A percentile compares a stretch with the other conserved stretches of the same genome.
These are phyloP conservation scores for Stylophora pistillata DNA, from an alignment of 64 coral and sea anemone species.

Conservation along the genomic window DNA sequence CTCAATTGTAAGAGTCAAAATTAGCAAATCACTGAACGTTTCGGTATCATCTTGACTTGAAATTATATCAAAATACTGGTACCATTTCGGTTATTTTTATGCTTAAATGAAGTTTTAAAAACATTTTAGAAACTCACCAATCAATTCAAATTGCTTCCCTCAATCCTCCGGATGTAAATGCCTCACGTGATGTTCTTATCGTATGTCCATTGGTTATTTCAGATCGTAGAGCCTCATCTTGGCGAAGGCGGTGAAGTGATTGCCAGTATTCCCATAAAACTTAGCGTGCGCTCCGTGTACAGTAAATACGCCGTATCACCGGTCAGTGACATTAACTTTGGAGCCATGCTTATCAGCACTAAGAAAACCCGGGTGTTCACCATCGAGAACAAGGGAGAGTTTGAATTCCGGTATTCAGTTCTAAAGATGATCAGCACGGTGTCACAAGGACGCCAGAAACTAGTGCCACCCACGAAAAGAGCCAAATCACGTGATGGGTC, in stretches of 20 bases:
- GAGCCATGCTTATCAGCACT: slow-evolving; percentile 88
- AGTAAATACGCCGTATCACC: slow-evolving; percentile 87
- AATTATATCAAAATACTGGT: too few species aligned
- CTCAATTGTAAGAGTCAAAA: too few species aligned
- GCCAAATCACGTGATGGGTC: slow-evolving; percentile 91
- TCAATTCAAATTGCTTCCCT: too few species aligned
- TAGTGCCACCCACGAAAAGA: slow-evolving; percentile 72
- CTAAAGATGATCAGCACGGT: slow-evolving; percentile 92
- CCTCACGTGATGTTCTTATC: background rate
- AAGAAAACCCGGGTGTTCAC: slow-evolving; percentile 77
- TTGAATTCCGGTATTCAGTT: slow-evolving; percentile 94
- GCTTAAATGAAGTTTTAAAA: too few species aligned
- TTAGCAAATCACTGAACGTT: too few species aligned
- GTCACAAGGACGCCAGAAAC: slow-evolving; percentile 87
- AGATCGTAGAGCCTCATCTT: slow-evolving; percentile 96
- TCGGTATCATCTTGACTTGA: too few species aligned
- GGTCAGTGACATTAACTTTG: slow-evolving; percentile 94
- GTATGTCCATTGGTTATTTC: background rate
- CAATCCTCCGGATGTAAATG: background rate
- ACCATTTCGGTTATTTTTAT: too few species aligned
- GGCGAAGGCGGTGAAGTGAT: slow-evolving; percentile 91
- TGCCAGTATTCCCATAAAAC: slow-evolving; percentile 96
- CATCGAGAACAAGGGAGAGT: slow-evolving; percentile 95
- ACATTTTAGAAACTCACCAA: too few species aligned
- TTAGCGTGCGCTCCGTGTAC: slow-evolving; percentile 91